Evolutionary conservation across 1,140 invertebrate genomes (phyloP), one percentile per base, ranked within the genome.

Genomic region (Nasonia vitripennis): DNA sequence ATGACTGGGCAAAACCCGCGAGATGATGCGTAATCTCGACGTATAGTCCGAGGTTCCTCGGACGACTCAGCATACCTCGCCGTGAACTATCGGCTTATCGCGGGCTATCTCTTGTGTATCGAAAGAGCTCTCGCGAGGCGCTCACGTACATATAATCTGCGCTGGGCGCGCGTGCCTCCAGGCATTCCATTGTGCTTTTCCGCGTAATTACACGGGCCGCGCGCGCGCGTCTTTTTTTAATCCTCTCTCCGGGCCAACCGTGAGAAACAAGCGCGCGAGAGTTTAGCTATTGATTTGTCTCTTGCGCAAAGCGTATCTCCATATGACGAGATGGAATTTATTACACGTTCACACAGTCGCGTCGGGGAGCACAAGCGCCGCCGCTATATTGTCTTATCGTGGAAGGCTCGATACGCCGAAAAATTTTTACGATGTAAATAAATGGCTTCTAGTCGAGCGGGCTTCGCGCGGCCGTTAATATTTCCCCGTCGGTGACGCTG

Each of bases 161-260:
- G 83, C 85, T 86, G 55, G 10, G 68, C 68, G 80, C 87, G 88
- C 89, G 90, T 91, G 89, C 87, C 89, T 87, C 86, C 84, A 87
- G 88, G 86, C 89, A 91, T 92, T 92, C 90, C 89, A 91, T 91
- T 90, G 89, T 91, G 83, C 70, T 75, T 90, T 91, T 90, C 87
- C 86, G 86, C 87, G 86, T 89, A 92, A 92, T 92, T 92, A 91
- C 87, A 89, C 82, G 86, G 85, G 68, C 41, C 41, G 20, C 55
- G 55, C 78, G 41, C n/a, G n/a, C 80, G 20, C 12, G 12, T 48
- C 23, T 62, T n/a, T 62, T 78, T 78, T 83, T 70, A 68, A 83
- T 71, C n/a, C 74, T 68, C 11, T 31, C 62, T 45, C 41, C 31
- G 45, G 70, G 11, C n/a, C 78, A 34, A 85, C 45, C 83, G 48